Evolutionary conservation across 2,797 vertebrate species (phyloP), one percentile per base, ranked within the genome.

Genomic region (Anguilla anguilla): DNA sequence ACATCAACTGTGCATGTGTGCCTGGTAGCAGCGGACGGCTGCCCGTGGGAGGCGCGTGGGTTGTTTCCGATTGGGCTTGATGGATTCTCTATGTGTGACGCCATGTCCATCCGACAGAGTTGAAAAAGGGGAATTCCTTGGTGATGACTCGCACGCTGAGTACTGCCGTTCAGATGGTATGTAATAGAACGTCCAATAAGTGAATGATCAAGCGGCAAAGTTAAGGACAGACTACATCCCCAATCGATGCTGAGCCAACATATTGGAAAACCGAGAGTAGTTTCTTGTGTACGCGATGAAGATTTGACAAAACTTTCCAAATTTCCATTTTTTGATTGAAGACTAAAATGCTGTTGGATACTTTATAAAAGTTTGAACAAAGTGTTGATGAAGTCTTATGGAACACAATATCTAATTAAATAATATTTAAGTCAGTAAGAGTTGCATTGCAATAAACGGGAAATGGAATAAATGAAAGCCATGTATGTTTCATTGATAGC

Each of bases 1-100:
- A 31, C 83, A 55, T 84, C 53, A 59, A 31, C 83, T 61, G 83
- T 84, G 25, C 55, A 35, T 85, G 67, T 49, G 53, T 7, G 51
- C 83, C 67, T 39, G 64, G 53, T 49, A 51, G 87, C 83, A 25
- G 6, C 28, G 67, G 67, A 25, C 83, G 67, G 28, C 61, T 87
- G 86, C 81, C 86, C 83, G 83, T 87, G 86, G 49, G 61, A 31
- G 53, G 87, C 25, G 83, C 88, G 88, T 88, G 85, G 88, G 88
- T 51, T 53, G 85, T 49, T 83, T 88, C 87, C 84, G 84, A 88
- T 86, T 86, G 85, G 72, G 46, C 57, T 77, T 77, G 67, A 77
- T 61, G 53, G 67, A 85, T 85, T 77, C 35, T 6, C 35, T 6
- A 51, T 51, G 49, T 74, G 87, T 88, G 87, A 88, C 87, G 87